Base-by-base conservation (phyloP, 2,888 invertebrate species). In the Drosophila antonietae region DNA sequence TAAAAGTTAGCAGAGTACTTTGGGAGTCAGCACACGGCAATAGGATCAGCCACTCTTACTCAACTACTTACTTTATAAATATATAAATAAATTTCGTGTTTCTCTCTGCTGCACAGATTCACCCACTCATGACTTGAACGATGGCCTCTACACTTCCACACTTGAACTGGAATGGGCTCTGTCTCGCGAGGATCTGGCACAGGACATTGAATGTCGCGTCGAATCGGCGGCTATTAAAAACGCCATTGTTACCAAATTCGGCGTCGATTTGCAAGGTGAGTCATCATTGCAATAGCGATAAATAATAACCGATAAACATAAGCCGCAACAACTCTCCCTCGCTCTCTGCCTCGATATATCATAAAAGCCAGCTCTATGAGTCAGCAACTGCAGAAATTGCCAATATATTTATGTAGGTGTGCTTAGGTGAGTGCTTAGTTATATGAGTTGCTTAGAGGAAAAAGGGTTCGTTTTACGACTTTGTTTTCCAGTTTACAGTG, bases 121-220 rank as follows among this genome's bases (percentile, higher is more conserved):
- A 51, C 93, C 94, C 70, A 92, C 93, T 33, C 94, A 93, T 68
- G 92, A 92, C 65, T 93, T 93, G 66, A 93, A 94, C 81, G 95
- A 95, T 68, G 92, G 92, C 49, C 94, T 95, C 18, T 95, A 95
- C 61, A 94, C 94, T n/a, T 95, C 95, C 61, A 94, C 94, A 67
- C 95, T 95, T 76, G 94, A 94, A 81, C 92, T 96, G 84, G 94
- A 94, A 73, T 93, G 96, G 82, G 94, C 93, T 73, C 93, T 96
- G 77, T 94, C 95, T 66, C 94, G 96, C 59, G 95, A 95, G 62
- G 96, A 96, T 92, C 93, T 96, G 83, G 94, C 94, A 44, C 94
- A 95, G 53, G 94, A 94, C 79, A 95, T 96, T 91, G 95, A 95
- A 90, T 96, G 96, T 92, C 94, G 94, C 83, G 95, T 96, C 88